Base-by-base conservation (phyloP, 2,888 invertebrate species). In the Pristionchus arcanus region DNA sequence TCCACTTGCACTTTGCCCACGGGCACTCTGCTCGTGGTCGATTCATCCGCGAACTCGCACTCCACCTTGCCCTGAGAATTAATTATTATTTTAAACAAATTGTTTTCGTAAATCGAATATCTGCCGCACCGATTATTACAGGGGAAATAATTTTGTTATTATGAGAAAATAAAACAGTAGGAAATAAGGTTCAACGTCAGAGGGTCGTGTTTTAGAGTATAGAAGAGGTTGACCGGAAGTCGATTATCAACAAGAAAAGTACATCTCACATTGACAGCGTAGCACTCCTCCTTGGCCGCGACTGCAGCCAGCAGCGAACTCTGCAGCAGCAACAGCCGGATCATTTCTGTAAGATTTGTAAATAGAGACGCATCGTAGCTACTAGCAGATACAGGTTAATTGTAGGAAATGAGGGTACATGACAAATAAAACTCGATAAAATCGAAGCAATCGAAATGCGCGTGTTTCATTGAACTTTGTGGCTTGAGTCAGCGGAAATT, bases 271-370 rank as follows among this genome's bases (percentile, higher is more conserved):
- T 37, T 42, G 0, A 77, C 19, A 42, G 77, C 77, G 77, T 77
- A 77, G 77, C 77, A 77, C 77, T 77, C 77, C 77, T 77, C 77
- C 42, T 77, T 77, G 15, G 77, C 77, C 11, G 77, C 42, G n/a
- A 13, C 77, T 25, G 77, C 77, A 77, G 77, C 77, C 1, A 77
- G 34, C 2, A 77, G 37, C 11, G 42, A 42, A 77, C 25, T 77
- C 25, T 21, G 37, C 77, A 77, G 77, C 37, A 77, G 42, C n/a
- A 77, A 21, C 71, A 71, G 34, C 71, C 71, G 71, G 31, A 71
- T 19, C 77, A 77, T 77, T 21, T 3, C 77, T 42, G 71, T 9
- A 34, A 59, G 59, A 59, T 19, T 59, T 5, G 25, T 0, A 59
- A 59, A 4, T 4, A 59, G 25, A 59, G 25, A 19, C 4, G 42